These are phyloP conservation scores for Uromys caudimaculatus DNA, from an alignment of 2,797 vertebrate species.

Conservation along the genomic window DNA sequence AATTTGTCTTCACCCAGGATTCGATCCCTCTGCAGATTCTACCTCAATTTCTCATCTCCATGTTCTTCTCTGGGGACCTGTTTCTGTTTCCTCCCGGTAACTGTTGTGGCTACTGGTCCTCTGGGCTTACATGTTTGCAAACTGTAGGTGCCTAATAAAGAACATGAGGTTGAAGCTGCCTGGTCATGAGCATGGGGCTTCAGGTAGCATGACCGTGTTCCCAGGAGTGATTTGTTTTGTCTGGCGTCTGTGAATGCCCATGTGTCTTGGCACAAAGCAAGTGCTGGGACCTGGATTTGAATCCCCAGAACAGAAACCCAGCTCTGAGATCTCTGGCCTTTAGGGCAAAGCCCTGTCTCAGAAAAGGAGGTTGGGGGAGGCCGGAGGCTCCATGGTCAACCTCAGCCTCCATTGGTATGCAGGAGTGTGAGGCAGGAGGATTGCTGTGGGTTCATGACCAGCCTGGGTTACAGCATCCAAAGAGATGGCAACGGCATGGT, in stretches of 20 bases:
- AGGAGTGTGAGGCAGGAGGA: background rate
- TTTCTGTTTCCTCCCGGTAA: background rate
- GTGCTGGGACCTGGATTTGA: background rate
- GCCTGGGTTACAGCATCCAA: background rate
- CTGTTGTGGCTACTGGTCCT: background rate
- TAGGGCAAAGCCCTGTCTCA: background rate
- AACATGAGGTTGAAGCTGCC: background rate
- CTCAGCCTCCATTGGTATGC: background rate
- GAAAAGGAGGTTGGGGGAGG: background rate
- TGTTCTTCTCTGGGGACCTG: background rate
- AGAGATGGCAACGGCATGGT: background rate
- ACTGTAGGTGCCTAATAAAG: background rate
- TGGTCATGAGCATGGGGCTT: background rate
- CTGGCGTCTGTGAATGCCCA: background rate
- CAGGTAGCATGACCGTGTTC: background rate
- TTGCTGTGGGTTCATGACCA: background rate
- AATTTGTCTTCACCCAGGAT: background rate
- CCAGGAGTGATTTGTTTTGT: background rate
- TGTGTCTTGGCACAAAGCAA: background rate
- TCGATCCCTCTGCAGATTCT: background rate
- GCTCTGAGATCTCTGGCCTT: no score
- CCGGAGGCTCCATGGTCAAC: background rate
- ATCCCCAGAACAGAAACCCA: background rate
- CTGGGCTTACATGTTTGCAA: background rate
- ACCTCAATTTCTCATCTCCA: background rate